Evolutionary conservation across 2,888 invertebrate genomes (phyloP), one percentile per base, ranked within the genome.

Genomic region (Zaprionus obscuricornis): DNA sequence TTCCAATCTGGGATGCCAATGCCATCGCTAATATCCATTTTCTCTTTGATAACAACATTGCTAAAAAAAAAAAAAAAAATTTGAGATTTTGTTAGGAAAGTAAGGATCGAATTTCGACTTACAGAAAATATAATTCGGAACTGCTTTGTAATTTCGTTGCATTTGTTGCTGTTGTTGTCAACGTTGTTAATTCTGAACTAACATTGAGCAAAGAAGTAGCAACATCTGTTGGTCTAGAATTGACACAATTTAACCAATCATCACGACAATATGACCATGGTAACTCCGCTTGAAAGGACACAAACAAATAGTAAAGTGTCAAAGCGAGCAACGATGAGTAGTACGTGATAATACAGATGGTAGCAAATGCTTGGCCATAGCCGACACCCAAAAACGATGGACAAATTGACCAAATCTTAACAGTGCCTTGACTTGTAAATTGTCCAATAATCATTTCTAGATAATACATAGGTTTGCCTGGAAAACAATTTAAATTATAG

Each of bases 361-460:
- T 92, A 0, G 92, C 92, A 7, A 94, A 78, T 3, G 93, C 91
- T 73, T 94, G 93, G 0, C 94, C 94, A 79, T 93, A 93, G 2
- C 94, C 95, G 16, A 94, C 92, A 40, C 95, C 96, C 93, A 94
- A 94, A 89, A 96, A 93, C 0, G 94, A 93, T 1, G 96, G 96
- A 8, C 91, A 90, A 8, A 93, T 70, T 0, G 91, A 86, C 93
- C 93, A 93, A 7, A 96, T 92, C 87, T 93, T 94, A 0, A 96
- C 93, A 6, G 95, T 94, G 47, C 96, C 96, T 81, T 93, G 93
- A 51, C 95, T 94, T 51, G 94, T 93, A 86, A 96, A 97, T 88
- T 97, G 97, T 7, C 97, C 97, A 6, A 97, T 88, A 1, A 93
- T 91, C 91, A 95, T 94, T 90, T 97, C 97, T 86, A 97, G 90